A percentile compares a stretch with the other conserved stretches of the same genome.
phyloP scores from a whole-genome alignment of 2,797 vertebrate genomes.

The Delichon dasypus region DNA sequence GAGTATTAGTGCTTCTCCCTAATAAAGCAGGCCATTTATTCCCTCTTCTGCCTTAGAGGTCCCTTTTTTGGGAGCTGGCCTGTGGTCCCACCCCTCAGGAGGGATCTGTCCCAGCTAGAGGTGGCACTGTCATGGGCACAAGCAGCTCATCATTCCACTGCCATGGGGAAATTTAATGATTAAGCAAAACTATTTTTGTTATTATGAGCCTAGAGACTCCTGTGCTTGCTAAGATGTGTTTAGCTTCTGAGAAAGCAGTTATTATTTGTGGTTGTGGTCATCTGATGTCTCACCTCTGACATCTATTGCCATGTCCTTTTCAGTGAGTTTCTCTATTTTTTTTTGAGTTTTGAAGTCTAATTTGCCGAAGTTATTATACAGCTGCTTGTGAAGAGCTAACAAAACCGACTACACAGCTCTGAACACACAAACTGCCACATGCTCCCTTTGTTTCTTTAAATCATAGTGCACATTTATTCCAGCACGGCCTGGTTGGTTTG shows the following conservation, averaged over 20 bases:
- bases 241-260: neutral
- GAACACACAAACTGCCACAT: neutral
- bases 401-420: neutral
- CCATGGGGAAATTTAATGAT: neutral
- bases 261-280: neutral
- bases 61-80: neutral
- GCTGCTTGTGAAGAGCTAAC: neutral
- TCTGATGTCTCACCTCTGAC: neutral
- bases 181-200: neutral
- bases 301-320: neutral
- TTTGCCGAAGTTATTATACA: neutral
- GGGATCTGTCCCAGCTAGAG: neutral
- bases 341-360: neutral
- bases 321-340: too few relatives aligned
- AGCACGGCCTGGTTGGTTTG: neutral
- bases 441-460: neutral
- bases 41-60: neutral
- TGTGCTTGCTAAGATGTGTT: neutral
- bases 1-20: neutral
- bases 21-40: neutral
- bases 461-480: neutral
- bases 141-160: neutral
- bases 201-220: neutral
- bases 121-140: fast-evolving
- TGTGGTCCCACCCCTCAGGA: fast-evolving